Evolutionary conservation across 2,113 vertebrate genomes (phyloP), one percentile per base, ranked within the genome.

Genomic region (Donacobius atricapilla): DNA sequence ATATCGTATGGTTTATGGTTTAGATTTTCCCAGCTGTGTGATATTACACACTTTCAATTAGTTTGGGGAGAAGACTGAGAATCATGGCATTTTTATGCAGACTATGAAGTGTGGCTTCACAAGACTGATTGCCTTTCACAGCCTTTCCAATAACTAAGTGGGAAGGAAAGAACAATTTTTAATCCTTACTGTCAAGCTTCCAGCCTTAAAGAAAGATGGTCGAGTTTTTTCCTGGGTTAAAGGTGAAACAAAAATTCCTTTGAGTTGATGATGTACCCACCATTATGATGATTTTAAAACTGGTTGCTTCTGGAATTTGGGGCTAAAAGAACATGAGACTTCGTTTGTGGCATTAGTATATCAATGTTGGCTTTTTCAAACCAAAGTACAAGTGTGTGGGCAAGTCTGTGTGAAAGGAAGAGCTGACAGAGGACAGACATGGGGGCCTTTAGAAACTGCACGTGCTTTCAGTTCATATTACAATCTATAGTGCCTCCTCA

Each of bases 61-160:
- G 96, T 89, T 93, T 96, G 94, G 96, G 95, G 96, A 94, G 92
- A 97, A 92, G 96, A 94, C 97, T 93, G 96, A 97, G 96, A 98
- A 97, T 97, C 96, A 84, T 97, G 96, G 97, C 93, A 97, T 97
- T 98, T 98, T 98, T 98, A 98, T 98, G 98, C 98, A 97, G 97
- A 95, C 97, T 97, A 90, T 97, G 97, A 98, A 98, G 97, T 96
- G 95, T 98, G 95, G 97, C 97, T 98, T 97, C 97, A 93, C 89
- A 98, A 98, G 98, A 98, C 96, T 97, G 98, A 98, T 98, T 98
- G 96, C 98, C 97, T 98, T 98, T 98, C 98, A 97, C 96, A 97
- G 96, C 85, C 97, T 98, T 98, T 98, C 97, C 98, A 98, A 97
- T 98, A 98, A 98, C 97, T 94, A 97, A 98, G 96, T 96, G 95